phyloP scores from a whole-genome alignment of 2,888 invertebrate species.

The Atrina japonica region DNA sequence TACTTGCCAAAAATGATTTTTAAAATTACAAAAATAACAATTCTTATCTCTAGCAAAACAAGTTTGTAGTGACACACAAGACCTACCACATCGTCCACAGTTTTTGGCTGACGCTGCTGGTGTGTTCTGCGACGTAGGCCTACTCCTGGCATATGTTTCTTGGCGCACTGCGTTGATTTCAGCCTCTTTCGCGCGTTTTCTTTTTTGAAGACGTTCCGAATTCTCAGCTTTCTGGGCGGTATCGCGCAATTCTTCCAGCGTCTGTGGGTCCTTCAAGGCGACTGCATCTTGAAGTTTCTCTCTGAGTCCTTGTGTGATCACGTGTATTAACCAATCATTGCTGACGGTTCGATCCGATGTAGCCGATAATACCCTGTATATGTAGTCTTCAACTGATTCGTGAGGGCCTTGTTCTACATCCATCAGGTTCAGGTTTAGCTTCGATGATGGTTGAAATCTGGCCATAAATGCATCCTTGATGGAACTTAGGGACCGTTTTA shows the following conservation, averaged over 20 bases:
- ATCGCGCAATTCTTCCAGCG: slow-evolving; percentile 11
- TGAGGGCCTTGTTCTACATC: slow-evolving; percentile 1
- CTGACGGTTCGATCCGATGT: slow-evolving; percentile 1
- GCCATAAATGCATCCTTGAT: not conserved
- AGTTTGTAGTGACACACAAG: slow-evolving; percentile 18
- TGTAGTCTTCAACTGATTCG: slow-evolving; percentile 7
- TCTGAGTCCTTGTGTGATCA: slow-evolving; percentile 4
- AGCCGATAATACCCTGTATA: not conserved
- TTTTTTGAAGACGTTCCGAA: not conserved
- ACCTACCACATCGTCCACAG: slow-evolving; percentile 30
- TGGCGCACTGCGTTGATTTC: not conserved
- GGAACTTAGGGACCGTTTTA: not conserved
- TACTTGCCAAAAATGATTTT: slow-evolving; percentile 19
- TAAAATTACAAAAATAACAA: slow-evolving; percentile 14
- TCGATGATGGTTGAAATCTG: slow-evolving; percentile 4
- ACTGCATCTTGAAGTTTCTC: slow-evolving; percentile 2
- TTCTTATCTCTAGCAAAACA: slow-evolving; percentile 23
- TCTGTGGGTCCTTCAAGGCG: not conserved
- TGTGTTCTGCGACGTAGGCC: too few species aligned
- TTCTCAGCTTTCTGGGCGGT: slow-evolving; percentile 2
- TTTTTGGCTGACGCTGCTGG: not conserved
- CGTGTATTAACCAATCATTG: slow-evolving; percentile 2
- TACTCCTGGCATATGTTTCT: not conserved
- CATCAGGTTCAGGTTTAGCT: not conserved
- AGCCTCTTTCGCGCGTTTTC: not conserved